These are phyloP conservation scores for Ditylenchus weischeri DNA, from an alignment of 2,888 invertebrate species.

Conservation along the genomic window DNA sequence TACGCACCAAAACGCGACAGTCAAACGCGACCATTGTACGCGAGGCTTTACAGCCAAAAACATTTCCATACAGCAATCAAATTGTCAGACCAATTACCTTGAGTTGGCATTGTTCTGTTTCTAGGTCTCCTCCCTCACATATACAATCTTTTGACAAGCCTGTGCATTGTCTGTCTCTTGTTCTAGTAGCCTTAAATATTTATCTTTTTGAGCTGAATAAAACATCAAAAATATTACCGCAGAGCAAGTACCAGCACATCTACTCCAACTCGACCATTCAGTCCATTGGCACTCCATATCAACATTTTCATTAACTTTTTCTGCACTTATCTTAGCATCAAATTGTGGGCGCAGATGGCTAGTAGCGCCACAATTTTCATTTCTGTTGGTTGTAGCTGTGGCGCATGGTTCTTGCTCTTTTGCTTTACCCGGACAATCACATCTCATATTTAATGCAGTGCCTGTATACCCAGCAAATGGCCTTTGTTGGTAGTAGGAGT, in stretches of 20 bases:
- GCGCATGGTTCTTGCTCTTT: constrained; percentile 18
- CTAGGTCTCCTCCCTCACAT: not conserved
- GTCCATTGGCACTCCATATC: not conserved
- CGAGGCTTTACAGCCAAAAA: too few species aligned
- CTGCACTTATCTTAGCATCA: not conserved
- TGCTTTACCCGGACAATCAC: constrained; percentile 26
- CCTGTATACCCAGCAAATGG: not conserved
- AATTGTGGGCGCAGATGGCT: not conserved
- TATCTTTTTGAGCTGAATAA: not conserved
- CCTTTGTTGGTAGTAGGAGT: not conserved
- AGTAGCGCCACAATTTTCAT: not conserved
- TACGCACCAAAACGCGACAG: too few species aligned
- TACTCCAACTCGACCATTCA: not conserved
- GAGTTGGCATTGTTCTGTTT: not conserved
- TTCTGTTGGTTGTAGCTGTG: not conserved
- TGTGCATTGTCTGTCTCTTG: not conserved
- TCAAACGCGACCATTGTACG: too few species aligned
- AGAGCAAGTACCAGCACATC: not conserved
- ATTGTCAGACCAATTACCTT: too few species aligned
- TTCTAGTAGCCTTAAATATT: not conserved
- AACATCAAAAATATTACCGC: not conserved
- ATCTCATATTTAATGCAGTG: not conserved
- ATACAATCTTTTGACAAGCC: not conserved
- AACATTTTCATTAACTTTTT: too few species aligned
- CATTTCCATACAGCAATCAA: too few species aligned